Base-by-base conservation (phyloP, 2,888 invertebrate species). In the Meteorus cinctellus region DNA sequence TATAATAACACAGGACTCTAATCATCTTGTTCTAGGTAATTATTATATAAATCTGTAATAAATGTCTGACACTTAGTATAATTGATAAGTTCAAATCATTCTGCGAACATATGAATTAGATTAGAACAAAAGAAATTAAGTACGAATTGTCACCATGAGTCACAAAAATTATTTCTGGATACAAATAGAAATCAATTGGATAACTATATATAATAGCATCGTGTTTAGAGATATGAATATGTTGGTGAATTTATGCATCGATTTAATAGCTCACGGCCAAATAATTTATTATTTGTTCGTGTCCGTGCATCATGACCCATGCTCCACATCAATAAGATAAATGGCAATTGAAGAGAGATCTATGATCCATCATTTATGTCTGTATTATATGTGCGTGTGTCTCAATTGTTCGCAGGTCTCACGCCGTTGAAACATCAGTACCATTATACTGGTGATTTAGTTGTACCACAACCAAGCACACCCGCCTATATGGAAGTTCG, bases 371-470 rank as follows among this genome's bases (percentile, higher is more conserved):
- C 83, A 72, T 19, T 19, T 45, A 19, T 31, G 31, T 19, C 27
- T 62, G 16, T 62, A 36, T 16, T 27, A 59, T 66, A 24, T 19
- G 24, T 29, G 27, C 4, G 14, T 74, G 48, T 59, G 72, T 79
- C 73, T 79, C 75, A 75, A 82, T 27, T 77, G 48, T 65, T 83
- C 80, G 71, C 84, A 89, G 92, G 95, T 41, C 91, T 95, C 12
- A 95, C 95, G 24, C 94, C 95, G 27, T 90, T 95, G 36, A 94
- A 95, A 84, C 95, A 96, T 86, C 94, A 94, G 79, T 96, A 96
- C 89, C 94, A 93, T 90, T 96, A 96, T 88, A 94, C 93, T 12
- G 96, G 96, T 4, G 90, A 92, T 66, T 89, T 96, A 70, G 92
- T 91, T 27, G 92, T 94, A 0, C 93, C 93, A 5, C 93, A 94